Base-by-base conservation (phyloP, 1,140 invertebrate genomes). In the Pseudomyrmex concolor region DNA sequence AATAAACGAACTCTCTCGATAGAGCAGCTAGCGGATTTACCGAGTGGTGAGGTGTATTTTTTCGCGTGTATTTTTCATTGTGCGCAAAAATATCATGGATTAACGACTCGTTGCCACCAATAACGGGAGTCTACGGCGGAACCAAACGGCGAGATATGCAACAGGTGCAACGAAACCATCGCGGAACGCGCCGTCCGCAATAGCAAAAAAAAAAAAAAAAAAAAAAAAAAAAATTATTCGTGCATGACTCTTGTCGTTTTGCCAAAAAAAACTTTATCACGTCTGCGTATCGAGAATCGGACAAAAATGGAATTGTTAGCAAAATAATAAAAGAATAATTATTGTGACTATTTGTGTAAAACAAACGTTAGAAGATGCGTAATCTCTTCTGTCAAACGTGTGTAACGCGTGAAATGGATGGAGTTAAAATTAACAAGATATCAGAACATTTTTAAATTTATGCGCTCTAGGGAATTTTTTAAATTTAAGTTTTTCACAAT, bases 91-190 rank as follows among this genome's bases (percentile, higher is more conserved):
- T 67, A 78, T 60, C 54, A 50, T 71, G 54, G 66, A 71, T 80
- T 80, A 71, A 80, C 64, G 51, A 78, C 51, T 80, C 66, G 54
- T 71, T 71, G 66, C 55, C 43, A 71, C 19, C 66, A 70, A 80
- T 80, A 80, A 71, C 55, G 17, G 54, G 54, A 80, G 13, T 70
- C 76, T 70, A 25, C 25, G 19, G 43, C 34, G 76, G 66, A 60
- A 70, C 54, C 76, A 80, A 71, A 71, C 76, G 54, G 60, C 68
- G 68, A 66, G 60, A 70, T 43, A 60, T 67, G 84, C 84, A 87
- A 87, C 84, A 87, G 80, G 84, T 87, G 84, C 80, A 83, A 64
- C 67, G 86, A 72, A 86, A 83, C 55, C 59, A 84, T 22, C 64
- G 48, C 84, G 50, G 54, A 83, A 22, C 19, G 34, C 12, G 19